Conservation (phyloP, 2,888 invertebrate species). For the Scaeva pyrastri region DNA sequence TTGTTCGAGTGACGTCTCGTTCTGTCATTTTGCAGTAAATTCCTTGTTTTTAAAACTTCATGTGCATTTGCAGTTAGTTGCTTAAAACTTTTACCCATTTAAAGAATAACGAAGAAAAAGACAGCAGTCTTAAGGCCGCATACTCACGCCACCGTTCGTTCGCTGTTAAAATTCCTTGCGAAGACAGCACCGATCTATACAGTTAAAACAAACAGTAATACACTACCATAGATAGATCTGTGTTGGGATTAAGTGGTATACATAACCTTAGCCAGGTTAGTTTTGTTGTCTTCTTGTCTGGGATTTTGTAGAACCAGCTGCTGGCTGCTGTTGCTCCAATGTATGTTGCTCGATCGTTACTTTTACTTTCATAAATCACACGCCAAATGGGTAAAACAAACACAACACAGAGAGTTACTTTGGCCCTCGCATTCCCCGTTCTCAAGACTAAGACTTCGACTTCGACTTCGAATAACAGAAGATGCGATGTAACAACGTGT, state of each 20-base stretch:
- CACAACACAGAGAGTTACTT: constrained; percentile 50
- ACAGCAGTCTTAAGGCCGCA: background rate
- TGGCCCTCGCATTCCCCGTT: background rate
- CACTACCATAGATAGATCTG: constrained; percentile 66
- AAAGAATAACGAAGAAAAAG: background rate
- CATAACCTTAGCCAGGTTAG: constrained; percentile 75
- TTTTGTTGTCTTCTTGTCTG: constrained; percentile 75
- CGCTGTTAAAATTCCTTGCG: constrained; percentile 14
- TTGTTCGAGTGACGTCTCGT: too few relatives aligned
- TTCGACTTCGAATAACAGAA: constrained; percentile 45
- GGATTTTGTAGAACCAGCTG: constrained; percentile 75
- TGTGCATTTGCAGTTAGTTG: too few relatives aligned
- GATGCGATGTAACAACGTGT: constrained; percentile 68
- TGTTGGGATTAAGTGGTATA: constrained; percentile 76
- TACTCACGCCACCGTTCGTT: too few relatives aligned
- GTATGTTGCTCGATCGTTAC: constrained; percentile 63
- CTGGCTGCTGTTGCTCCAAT: constrained; percentile 53
- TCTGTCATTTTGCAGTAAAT: too few relatives aligned
- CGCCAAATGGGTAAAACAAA: constrained; percentile 64
- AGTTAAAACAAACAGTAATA: constrained; percentile 67
- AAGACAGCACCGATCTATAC: constrained; percentile 21
- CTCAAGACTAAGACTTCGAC: too few relatives aligned
- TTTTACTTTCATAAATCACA: constrained; percentile 77
- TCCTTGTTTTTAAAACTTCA: too few relatives aligned
- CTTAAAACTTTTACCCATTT: too few relatives aligned